phyloP scores from a whole-genome alignment of 2,113 vertebrate species.

The Scomber colias region DNA sequence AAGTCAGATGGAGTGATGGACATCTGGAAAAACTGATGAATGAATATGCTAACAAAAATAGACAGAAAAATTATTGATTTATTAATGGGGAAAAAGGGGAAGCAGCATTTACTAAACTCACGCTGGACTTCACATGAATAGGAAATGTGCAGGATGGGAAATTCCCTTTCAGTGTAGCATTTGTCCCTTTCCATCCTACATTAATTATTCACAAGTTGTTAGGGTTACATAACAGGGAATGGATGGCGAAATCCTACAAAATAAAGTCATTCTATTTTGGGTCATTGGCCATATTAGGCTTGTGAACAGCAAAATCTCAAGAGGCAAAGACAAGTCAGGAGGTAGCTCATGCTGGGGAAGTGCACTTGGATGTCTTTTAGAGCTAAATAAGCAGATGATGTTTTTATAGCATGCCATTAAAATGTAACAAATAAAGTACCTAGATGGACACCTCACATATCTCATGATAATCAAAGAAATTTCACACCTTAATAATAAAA shows the following conservation, averaged over 20 bases:
- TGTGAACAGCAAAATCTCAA: conserved; percentile 26
- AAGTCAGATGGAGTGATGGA: neutral
- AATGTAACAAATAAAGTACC: neutral
- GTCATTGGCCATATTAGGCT: conserved; percentile 10
- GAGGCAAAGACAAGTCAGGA: conserved; percentile 36
- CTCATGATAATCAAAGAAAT: neutral
- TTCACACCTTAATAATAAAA: conserved; percentile 15
- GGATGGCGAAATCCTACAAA: conserved; percentile 45
- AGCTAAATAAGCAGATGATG: no score
- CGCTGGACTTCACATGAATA: conserved; percentile 20
- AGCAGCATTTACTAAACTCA: conserved; percentile 12
- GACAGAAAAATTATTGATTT: conserved; percentile 36
- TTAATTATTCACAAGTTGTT: conserved; percentile 64
- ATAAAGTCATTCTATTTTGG: conserved; percentile 51
- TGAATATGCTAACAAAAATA: conserved; percentile 2
- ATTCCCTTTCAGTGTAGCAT: conserved; percentile 30
- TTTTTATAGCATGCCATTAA: no score
- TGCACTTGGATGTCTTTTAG: neutral
- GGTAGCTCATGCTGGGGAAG: conserved; percentile 6
- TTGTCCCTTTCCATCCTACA: conserved; percentile 18
- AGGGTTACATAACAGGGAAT: conserved; percentile 59
- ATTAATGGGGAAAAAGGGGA: conserved; percentile 35
- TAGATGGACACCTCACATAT: no score
- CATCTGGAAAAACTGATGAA: neutral
- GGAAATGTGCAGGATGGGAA: conserved; percentile 42